phyloP scores from a whole-genome alignment of 2,797 vertebrate species.

The Megalops cyprinoides region DNA sequence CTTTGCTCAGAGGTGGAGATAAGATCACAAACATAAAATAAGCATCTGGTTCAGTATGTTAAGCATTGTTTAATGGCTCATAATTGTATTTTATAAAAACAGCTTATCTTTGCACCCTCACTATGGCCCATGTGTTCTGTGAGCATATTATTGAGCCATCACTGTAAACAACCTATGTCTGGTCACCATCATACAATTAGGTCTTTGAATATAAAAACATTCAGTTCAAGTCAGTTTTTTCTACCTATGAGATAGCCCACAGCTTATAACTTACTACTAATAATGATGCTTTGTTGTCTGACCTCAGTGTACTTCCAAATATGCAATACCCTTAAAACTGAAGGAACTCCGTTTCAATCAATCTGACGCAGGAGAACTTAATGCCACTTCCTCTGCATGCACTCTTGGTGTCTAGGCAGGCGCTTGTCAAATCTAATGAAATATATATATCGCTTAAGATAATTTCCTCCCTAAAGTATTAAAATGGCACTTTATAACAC shows the following conservation, averaged over 20 bases:
- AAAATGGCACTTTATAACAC: conserved; percentile 42
- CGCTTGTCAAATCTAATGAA: conserved; percentile 28
- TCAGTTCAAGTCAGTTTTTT: conserved; percentile 11
- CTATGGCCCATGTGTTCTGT: background rate
- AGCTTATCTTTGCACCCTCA: background rate
- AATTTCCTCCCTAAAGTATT: conserved; percentile 41
- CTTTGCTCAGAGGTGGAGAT: no score
- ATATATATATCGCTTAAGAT: conserved; percentile 42
- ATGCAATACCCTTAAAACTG: background rate
- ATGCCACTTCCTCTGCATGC: background rate
- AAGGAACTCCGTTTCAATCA: conserved; percentile 7
- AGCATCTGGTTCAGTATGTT: background rate
- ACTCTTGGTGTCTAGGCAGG: conserved; percentile 2
- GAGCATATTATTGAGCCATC: background rate
- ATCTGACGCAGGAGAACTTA: background rate
- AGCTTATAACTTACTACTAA: background rate
- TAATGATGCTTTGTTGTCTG: background rate
- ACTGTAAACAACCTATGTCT: background rate
- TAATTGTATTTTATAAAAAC: background rate
- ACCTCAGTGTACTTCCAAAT: background rate
- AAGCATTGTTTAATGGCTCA: background rate
- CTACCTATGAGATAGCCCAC: background rate
- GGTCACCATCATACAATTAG: background rate
- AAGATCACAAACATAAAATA: no score
- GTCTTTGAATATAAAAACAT: background rate